Percentiles rank a stretch among this genome's conserved stretches.
phyloP scores from a whole-genome alignment of 1,140 invertebrate genomes.

The Proctacanthus coquilletti region DNA sequence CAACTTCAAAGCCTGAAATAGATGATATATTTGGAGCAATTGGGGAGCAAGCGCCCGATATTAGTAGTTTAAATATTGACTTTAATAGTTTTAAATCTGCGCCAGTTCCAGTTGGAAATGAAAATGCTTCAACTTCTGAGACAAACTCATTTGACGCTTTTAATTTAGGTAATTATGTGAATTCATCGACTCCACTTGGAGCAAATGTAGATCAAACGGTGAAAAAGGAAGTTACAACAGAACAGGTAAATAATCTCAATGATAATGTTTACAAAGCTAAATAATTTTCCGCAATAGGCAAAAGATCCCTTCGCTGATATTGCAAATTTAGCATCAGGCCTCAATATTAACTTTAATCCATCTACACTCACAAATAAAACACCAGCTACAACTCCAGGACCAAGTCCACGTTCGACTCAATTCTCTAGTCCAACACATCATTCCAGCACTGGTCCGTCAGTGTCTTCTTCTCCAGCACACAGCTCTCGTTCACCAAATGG shows the following conservation, averaged over 20 bases:
- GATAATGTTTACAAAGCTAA: too few relatives aligned
- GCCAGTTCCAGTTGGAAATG: too few relatives aligned
- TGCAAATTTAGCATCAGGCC: conserved; percentile 29
- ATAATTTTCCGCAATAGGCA: conserved; percentile 8
- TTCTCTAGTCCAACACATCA: conserved; percentile 32
- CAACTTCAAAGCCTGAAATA: conserved; percentile 18
- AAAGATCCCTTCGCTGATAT: conserved; percentile 41
- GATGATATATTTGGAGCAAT: conserved; percentile 25
- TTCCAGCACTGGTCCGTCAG: background rate
- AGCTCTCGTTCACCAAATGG: conserved; percentile 26
- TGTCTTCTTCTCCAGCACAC: conserved; percentile 21
- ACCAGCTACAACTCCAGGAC: conserved; percentile 13
- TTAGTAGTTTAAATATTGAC: too few relatives aligned
- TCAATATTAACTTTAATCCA: conserved; percentile 26
- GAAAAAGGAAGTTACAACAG: too few relatives aligned
- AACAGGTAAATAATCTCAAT: too few relatives aligned
- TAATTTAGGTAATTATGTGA: too few relatives aligned
- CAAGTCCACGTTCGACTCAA: conserved; percentile 27
- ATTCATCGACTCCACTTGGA: too few relatives aligned
- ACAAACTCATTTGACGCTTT: too few relatives aligned
- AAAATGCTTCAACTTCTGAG: conserved; percentile 1
- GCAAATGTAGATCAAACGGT: too few relatives aligned
- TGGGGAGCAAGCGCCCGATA: too few relatives aligned
- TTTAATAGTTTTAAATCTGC: too few relatives aligned
- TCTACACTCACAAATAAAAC: conserved; percentile 17